A percentile compares a stretch with the other conserved stretches of the same genome.
phyloP scores from a whole-genome alignment of 2,888 invertebrate species.

The Girardia tigrina region DNA sequence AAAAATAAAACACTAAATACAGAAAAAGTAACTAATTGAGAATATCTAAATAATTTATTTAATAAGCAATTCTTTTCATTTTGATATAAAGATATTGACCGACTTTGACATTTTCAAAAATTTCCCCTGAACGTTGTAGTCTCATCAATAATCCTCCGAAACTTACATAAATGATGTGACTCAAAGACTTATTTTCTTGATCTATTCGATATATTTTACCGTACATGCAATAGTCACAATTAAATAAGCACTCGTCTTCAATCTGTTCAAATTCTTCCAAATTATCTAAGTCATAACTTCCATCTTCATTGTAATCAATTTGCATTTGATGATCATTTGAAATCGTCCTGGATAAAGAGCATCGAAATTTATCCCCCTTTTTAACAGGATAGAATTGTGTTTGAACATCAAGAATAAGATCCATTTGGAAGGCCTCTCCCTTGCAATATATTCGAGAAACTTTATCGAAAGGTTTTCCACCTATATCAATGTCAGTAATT shows the following conservation, averaged over 20 bases:
- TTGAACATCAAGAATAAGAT: constrained; percentile 90
- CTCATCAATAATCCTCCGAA: constrained; percentile 93
- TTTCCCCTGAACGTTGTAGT: no score
- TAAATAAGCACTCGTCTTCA: no score
- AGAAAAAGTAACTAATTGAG: no score
- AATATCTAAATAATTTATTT: no score
- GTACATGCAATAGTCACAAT: constrained; percentile 99
- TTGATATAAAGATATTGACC: no score
- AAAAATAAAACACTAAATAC: no score
- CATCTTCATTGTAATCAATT: constrained; percentile 41
- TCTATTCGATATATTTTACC: constrained; percentile 93
- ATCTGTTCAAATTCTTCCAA: constrained; percentile 71
- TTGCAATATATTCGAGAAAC: constrained; percentile 90
- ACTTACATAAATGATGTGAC: constrained; percentile 66
- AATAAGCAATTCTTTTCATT: no score
- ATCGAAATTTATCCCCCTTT: constrained; percentile 65
- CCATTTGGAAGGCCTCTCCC: constrained; percentile 99
- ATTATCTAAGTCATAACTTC: constrained; percentile 23
- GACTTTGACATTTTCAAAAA: no score
- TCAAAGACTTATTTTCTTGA: constrained; percentile 68
- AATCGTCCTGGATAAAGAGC: constrained; percentile 82
- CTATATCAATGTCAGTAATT: constrained; percentile 96
- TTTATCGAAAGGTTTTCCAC: constrained; percentile 94
- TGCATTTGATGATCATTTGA: no score
- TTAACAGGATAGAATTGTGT: constrained; percentile 96